These are phyloP conservation scores for Tenthredo mesomela DNA, from an alignment of 2,888 invertebrate species.

Conservation along the genomic window DNA sequence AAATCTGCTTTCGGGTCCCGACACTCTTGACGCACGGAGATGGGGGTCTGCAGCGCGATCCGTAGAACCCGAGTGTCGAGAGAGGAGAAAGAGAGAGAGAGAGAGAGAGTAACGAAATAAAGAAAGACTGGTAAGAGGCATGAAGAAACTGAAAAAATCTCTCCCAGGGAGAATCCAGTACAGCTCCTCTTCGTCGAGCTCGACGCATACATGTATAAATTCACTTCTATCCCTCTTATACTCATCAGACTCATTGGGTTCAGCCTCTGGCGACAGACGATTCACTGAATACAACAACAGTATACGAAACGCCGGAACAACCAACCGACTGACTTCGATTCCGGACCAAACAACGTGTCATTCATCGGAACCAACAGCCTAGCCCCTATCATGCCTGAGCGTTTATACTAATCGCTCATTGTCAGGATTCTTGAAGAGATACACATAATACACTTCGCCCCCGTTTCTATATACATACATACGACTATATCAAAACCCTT, in stretches of 20 bases:
- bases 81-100: conserved; percentile 27
- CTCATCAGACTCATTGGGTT: background rate
- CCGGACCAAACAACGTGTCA: conserved; percentile 66
- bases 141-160: conserved; percentile 51
- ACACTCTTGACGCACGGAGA: conserved; percentile 28
- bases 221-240: background rate
- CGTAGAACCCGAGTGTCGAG: conserved; percentile 44
- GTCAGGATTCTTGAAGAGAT: conserved; percentile 22
- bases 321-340: conserved; percentile 62
- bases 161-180: conserved; percentile 50
- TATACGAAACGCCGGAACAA: conserved; percentile 14
- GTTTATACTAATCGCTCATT: conserved; percentile 52
- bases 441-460: conserved; percentile 5
- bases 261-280: conserved; percentile 8
- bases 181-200: conserved; percentile 5
- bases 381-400: conserved; percentile 55
- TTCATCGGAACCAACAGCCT: conserved; percentile 67
- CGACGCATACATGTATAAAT: background rate
- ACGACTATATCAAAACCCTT: background rate
- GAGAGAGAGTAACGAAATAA: conserved; percentile 50
- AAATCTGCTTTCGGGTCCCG: conserved; percentile 61
- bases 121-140: conserved; percentile 5
- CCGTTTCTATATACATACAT: background rate
- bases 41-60: conserved; percentile 47
- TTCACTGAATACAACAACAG: conserved; percentile 34